Base-by-base conservation (phyloP, 1,140 invertebrate genomes). In the Ephestia elutella region DNA sequence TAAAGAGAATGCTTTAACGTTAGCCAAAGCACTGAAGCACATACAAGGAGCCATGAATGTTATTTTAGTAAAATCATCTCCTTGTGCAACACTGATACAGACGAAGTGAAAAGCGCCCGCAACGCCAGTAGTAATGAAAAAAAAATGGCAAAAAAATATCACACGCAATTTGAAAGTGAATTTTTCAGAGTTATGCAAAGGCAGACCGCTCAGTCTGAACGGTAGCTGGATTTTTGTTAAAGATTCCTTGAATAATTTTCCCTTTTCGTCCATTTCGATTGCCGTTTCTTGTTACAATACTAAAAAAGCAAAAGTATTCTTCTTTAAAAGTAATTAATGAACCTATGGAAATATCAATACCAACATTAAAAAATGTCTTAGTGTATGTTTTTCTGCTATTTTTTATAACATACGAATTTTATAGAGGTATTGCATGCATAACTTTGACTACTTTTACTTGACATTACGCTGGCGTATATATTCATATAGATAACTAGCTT, bases 11-110 rank as follows among this genome's bases (percentile, higher is more conserved):
- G 55, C 32, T 55, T 73, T 73, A 0, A 65, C 55, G 17, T 55
- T 54, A 5, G 54, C 49, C 5, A 74, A 9, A 9, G 54, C 35
- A 30, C 56, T 63, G 0, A 66, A 13, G 2, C 56, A 61, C 0
- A 63, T 19, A 48, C 71, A 71, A 0, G 71, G 71, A 5, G 62
- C 59, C 9, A 56, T 32, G 20, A 67, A 67, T 0, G 69, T 71
- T 1, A 74, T 9, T 35, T 59, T 56, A 0, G 50, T 59, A 15
- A 74, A 63, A 5, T 59, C 57, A 9, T 60, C 57, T 0, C 61
- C 61, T 17, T 60, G 44, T 2, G 28, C 9, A 15, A 15, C 38
- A 1, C n/a, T 10, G 1, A 15, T 15, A 2, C 38, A 44, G 38
- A n/a, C n/a, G 7, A 44, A n/a, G 10, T 44, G n/a, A 44, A 44